Percentiles rank a stretch among this genome's conserved stretches.
Conservation (phyloP, 2,888 invertebrate species). For the Allophyes oxyacanthae region DNA sequence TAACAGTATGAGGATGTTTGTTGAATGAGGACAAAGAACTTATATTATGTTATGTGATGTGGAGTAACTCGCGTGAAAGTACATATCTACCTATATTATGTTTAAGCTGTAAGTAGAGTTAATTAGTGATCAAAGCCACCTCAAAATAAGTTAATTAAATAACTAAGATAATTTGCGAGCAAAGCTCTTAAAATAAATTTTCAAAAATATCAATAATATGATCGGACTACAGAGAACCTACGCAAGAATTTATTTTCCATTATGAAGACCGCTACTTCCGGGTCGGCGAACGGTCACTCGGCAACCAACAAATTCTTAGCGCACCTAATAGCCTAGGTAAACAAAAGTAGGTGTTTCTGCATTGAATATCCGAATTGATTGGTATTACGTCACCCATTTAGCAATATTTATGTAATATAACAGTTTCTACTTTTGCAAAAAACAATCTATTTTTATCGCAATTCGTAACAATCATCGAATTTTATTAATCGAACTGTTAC, state of each 20-base stretch:
- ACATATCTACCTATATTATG: no score
- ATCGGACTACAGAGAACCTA: not conserved
- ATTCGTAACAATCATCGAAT: constrained; percentile 4
- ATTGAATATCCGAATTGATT: constrained; percentile 47
- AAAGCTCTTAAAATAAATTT: not conserved
- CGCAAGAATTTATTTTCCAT: constrained; percentile 31
- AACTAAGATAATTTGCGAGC: no score
- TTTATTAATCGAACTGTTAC: constrained; percentile 23
- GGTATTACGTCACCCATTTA: constrained; percentile 51
- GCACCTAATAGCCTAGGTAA: constrained; percentile 61
- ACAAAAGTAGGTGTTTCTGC: constrained; percentile 55
- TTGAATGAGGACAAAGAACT: constrained; percentile 7
- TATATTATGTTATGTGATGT: no score
- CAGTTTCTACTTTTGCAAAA: constrained; percentile 45
- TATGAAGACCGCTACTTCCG: constrained; percentile 43
- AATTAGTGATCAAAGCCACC: no score
- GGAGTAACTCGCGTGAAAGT: not conserved
- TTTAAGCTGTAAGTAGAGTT: no score
- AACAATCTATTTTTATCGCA: constrained; percentile 37
- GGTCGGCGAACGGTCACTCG: constrained; percentile 48
- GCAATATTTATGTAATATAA: constrained; percentile 54
- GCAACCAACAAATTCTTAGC: constrained; percentile 55
- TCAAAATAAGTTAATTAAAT: no score
- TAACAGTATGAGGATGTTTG: constrained; percentile 7
- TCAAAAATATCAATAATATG: constrained; percentile 6